Percentiles rank a stretch among this genome's conserved stretches.
Conservation (phyloP, 35 echinoderm and acorn worm species). For the Ophiothrix spiculata region DNA sequence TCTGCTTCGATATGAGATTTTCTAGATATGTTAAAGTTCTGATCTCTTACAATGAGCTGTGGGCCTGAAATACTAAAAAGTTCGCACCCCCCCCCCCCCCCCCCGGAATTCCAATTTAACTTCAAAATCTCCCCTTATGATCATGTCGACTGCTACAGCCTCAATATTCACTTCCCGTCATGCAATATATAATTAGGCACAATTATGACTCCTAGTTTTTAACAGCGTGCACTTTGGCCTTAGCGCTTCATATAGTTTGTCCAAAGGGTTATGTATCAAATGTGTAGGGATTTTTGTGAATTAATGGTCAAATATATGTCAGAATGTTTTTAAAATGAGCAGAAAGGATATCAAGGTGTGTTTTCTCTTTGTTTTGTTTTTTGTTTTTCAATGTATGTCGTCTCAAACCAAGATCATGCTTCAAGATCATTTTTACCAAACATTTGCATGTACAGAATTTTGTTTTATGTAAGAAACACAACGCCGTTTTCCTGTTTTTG, state of each 20-base stretch:
- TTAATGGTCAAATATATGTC: too few relatives aligned
- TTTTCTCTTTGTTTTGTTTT: too few relatives aligned
- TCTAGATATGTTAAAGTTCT: slow-evolving; percentile 4
- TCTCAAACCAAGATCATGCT: too few relatives aligned
- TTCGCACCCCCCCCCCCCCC: too few relatives aligned
- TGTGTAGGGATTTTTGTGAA: too few relatives aligned
- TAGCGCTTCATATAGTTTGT: background rate
- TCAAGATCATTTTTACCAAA: too few relatives aligned
- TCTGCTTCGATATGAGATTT: background rate
- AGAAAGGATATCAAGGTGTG: too few relatives aligned
- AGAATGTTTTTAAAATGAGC: too few relatives aligned
- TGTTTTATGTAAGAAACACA: too few relatives aligned
- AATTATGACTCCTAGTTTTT: background rate
- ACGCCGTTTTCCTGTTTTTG: too few relatives aligned
- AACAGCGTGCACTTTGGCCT: background rate
- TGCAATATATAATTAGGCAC: background rate
- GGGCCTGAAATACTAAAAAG: slow-evolving; percentile 5
- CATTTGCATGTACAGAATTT: too few relatives aligned
- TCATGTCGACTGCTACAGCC: background rate
- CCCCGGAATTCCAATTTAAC: background rate
- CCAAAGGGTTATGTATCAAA: background rate
- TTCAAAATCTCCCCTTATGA: background rate
- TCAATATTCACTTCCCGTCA: background rate
- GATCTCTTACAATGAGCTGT: background rate
- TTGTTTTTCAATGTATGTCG: too few relatives aligned